These are phyloP conservation scores for Pseudotriccus pelzelni DNA, from an alignment of 2,797 vertebrate species.

Conservation along the genomic window DNA sequence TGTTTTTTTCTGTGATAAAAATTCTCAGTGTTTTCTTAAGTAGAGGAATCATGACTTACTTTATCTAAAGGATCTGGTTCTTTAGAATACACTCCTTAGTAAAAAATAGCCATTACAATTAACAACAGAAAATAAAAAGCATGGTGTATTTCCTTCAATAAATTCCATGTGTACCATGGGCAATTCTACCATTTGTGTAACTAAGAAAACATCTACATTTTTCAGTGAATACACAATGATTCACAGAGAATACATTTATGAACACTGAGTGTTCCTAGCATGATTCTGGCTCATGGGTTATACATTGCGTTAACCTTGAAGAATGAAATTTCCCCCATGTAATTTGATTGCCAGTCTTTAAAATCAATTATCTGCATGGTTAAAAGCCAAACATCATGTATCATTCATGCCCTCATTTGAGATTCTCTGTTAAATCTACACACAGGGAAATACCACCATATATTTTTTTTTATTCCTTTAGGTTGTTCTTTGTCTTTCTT, in stretches of 20 bases:
- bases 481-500: neutral
- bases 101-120: neutral
- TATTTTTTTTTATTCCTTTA: neutral
- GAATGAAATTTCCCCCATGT: neutral
- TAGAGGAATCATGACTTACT: neutral
- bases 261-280: neutral
- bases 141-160: neutral
- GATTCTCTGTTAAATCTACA: neutral
- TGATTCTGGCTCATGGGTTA: neutral
- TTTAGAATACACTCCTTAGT: neutral
- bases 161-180: neutral
- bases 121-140: neutral
- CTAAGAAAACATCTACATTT: neutral
- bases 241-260: neutral
- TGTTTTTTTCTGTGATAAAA: neutral
- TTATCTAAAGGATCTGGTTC: neutral
- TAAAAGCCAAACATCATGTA: neutral
- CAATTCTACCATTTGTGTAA: neutral
- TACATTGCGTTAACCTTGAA: neutral
- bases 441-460: neutral
- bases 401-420: neutral
- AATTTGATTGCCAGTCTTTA: slow-evolving; percentile 8
- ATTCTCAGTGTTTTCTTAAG: neutral
- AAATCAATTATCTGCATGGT: neutral
- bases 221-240: neutral